These are phyloP conservation scores for Ivindomyrus marchei DNA, from an alignment of 2,113 vertebrate genomes.

Conservation along the genomic window DNA sequence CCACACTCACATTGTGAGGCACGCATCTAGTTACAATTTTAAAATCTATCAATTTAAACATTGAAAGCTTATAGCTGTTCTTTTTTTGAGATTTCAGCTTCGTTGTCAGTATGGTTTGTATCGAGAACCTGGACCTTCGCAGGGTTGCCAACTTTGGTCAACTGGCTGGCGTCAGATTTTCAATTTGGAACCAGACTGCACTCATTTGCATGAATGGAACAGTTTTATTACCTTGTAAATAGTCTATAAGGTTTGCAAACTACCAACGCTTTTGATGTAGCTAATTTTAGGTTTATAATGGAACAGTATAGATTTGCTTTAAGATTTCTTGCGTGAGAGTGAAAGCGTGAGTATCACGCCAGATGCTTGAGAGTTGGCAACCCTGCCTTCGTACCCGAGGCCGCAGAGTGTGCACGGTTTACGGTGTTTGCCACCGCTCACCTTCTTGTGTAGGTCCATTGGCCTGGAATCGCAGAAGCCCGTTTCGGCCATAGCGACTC, in stretches of 20 bases:
- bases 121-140: neutral
- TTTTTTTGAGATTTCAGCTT: neutral
- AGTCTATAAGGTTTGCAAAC: no score
- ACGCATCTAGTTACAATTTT: neutral
- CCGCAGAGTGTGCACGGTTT: neutral
- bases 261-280: no score
- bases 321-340: neutral
- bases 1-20: neutral
- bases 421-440: neutral
- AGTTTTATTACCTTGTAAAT: no score
- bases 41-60: neutral
- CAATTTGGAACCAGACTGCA: no score
- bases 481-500: conserved; percentile 56
- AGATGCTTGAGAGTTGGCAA: neutral
- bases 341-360: no score
- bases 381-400: neutral
- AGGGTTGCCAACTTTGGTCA: no score
- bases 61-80: neutral
- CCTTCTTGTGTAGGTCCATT: conserved; percentile 63
- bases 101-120: neutral
- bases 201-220: no score
- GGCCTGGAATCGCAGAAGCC: conserved; percentile 60
- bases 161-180: no score
- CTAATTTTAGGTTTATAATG: no score
- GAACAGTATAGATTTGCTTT: no score